Evolutionary conservation across 2,113 vertebrate genomes (phyloP).

Genomic region (Empidonax alnorum): DNA sequence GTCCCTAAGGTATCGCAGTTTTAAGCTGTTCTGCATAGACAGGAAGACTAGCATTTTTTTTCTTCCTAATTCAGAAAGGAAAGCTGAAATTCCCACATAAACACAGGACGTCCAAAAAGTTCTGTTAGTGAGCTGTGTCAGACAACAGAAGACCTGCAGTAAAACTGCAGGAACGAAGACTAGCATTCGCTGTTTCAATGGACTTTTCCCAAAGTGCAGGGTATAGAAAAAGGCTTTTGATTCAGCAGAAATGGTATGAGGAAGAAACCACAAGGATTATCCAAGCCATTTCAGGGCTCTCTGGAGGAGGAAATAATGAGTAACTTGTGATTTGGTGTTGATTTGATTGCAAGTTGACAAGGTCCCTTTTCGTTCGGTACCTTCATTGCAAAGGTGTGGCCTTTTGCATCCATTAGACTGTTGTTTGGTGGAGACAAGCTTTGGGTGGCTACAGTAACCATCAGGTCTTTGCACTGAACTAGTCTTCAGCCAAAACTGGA

Average conservation of each 20-base stretch:
- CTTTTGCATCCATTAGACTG: neutral
- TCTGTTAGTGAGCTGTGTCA: neutral
- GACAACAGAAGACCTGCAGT: neutral
- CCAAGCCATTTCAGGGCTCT: neutral
- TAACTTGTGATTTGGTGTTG: neutral
- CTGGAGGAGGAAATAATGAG: neutral
- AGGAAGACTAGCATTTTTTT: neutral
- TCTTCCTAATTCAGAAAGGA: neutral
- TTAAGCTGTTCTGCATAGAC: neutral
- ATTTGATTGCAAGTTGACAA: neutral
- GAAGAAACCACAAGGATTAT: neutral
- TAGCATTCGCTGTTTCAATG: neutral
- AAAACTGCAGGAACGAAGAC: neutral
- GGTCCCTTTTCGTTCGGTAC: neutral
- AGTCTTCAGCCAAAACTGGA: neutral
- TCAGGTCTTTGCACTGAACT: neutral
- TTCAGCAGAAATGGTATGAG: neutral
- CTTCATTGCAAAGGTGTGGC: neutral
- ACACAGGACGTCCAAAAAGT: neutral
- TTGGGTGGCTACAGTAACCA: neutral
- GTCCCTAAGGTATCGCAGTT: neutral
- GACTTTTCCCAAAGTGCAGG: neutral
- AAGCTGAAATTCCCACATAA: neutral
- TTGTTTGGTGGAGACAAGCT: neutral
- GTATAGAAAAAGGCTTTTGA: neutral